Percentiles rank a stretch among this genome's conserved stretches.
These are phyloP conservation scores for Mohoua ochrocephala DNA, from an alignment of 2,113 vertebrate genomes.

Conservation along the genomic window DNA sequence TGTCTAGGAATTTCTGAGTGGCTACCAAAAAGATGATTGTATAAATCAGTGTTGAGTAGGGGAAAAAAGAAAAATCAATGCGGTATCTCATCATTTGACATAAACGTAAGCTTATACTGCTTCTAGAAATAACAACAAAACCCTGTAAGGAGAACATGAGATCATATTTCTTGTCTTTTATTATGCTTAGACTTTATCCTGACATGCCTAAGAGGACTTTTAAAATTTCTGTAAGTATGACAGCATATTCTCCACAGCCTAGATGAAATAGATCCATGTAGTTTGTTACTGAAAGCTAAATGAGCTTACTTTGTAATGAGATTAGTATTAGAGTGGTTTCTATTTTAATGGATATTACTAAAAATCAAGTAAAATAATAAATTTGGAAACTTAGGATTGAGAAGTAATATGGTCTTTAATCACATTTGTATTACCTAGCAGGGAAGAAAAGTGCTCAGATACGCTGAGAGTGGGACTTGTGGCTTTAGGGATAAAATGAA, in stretches of 20 bases:
- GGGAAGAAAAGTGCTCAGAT: background rate
- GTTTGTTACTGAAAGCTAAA: background rate
- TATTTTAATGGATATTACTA: background rate
- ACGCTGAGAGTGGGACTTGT: background rate
- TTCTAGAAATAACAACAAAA: background rate
- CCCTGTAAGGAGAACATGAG: background rate
- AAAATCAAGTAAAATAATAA: background rate
- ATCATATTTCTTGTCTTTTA: background rate
- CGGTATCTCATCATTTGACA: fast-evolving
- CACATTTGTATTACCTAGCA: background rate
- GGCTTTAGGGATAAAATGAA: background rate
- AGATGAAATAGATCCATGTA: background rate
- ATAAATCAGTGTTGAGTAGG: background rate
- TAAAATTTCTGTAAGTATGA: background rate
- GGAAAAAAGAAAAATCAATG: background rate
- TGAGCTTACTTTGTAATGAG: background rate
- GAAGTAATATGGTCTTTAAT: background rate
- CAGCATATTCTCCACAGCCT: background rate
- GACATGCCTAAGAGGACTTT: background rate
- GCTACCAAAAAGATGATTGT: background rate
- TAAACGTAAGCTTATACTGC: background rate
- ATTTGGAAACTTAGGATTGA: background rate
- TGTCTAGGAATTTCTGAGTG: background rate
- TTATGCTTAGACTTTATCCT: background rate
- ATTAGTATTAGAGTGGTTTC: background rate